Evolutionary conservation across 2,888 invertebrate species (phyloP).

Genomic region (Andrena minutula): DNA sequence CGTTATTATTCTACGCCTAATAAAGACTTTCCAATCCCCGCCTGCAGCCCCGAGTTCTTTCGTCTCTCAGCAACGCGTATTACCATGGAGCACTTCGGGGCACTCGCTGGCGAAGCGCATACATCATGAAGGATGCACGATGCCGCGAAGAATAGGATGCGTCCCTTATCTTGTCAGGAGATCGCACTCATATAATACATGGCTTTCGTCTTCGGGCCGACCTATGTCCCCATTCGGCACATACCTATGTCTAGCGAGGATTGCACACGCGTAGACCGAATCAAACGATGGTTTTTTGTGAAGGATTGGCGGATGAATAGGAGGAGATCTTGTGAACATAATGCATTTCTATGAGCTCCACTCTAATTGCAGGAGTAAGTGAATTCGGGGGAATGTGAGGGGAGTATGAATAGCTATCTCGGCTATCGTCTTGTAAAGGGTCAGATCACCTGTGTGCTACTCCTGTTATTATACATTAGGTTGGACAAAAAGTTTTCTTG

Average conservation of each 20-base stretch:
- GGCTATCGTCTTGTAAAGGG: too few species aligned
- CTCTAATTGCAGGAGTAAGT: background rate
- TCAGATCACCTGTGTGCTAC: too few species aligned
- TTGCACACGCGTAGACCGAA: slow-evolving; percentile 29
- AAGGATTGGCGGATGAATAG: slow-evolving; percentile 3
- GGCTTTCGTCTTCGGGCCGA: slow-evolving; percentile 62
- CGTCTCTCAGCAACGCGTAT: slow-evolving; percentile 50
- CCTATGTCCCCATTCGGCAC: slow-evolving; percentile 11
- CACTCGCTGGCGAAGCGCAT: slow-evolving; percentile 60
- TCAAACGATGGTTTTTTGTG: slow-evolving; percentile 14
- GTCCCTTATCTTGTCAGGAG: slow-evolving; percentile 73
- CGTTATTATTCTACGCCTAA: slow-evolving; percentile 52
- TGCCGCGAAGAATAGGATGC: slow-evolving; percentile 69
- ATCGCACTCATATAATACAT: slow-evolving; percentile 72
- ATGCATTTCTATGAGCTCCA: background rate
- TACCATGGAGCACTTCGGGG: slow-evolving; percentile 56
- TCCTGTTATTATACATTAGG: too few species aligned
- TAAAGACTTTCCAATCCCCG: slow-evolving; percentile 64
- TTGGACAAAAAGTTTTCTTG: too few species aligned
- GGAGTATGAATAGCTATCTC: too few species aligned
- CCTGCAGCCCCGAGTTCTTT: slow-evolving; percentile 54
- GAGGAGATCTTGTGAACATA: background rate
- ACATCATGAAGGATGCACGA: slow-evolving; percentile 57
- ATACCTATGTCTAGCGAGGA: slow-evolving; percentile 2
- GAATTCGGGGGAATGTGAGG: too few species aligned